Base-by-base conservation (phyloP, 2,888 invertebrate species). In the Phanerotoma sp. region DNA sequence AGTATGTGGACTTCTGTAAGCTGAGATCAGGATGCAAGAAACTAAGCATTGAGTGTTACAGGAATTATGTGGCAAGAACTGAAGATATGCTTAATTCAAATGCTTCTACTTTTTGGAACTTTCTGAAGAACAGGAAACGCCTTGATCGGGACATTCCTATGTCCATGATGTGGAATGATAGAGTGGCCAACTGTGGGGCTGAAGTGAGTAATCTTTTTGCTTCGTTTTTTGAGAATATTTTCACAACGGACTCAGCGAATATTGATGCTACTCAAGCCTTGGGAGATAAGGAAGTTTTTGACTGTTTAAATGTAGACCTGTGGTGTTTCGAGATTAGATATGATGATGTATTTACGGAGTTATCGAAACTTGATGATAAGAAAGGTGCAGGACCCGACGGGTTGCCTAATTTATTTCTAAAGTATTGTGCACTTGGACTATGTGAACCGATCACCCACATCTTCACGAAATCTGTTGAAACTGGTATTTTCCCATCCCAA, bases 401-500 rank as follows among this genome's bases (percentile, higher is more conserved):
- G 16, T 13, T 44, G 2, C 44, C 44, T 5, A 44, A 44, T 6
- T 9, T 44, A 6, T 13, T 44, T 16, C 44, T 28, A 16, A 35
- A 15, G 7, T 15, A 35, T 11, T 35, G 35, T 7, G 35, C 35
- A 35, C 13, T 35, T 15, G 15, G 13, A 18, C 13, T 44, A 11
- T 44, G 44, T 16, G 32, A 30, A 13, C 56, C 56, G 9, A 28
- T 60, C 5, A 15, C 38, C 5, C n/a, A 28, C 4, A 20, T 60
- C 13, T 57, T 55, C 38, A 48, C 28, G 3, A 28, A 22, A 15
- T 56, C 57, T 1, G 20, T 60, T 4, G 25, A 25, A 13, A 37
- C 18, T 7, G 55, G 42, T 10, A 4, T 20, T 3, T 56, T 56
- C 47, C 54, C 56, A 2, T 4, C 28, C 13, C 10, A 13, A 3